phyloP scores from a whole-genome alignment of 2,113 vertebrate species.

The Festucalex cinctus region DNA sequence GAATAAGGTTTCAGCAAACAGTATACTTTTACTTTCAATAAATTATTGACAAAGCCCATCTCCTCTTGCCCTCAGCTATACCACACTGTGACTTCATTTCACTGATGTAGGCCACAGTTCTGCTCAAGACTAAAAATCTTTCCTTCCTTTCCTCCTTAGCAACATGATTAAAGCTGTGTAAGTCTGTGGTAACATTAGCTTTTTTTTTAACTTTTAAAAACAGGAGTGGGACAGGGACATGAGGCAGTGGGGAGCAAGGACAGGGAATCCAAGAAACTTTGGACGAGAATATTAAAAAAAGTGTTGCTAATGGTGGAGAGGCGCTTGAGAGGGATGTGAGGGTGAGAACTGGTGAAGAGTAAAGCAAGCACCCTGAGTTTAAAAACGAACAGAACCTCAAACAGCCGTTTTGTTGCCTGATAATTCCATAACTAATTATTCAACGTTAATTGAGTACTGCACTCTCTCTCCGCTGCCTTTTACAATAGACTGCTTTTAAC shows the following conservation, averaged over 20 bases:
- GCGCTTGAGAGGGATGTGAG: constrained; percentile 6
- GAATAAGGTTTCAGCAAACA: constrained; percentile 6
- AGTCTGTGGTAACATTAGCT: constrained; percentile 20
- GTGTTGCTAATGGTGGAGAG: background rate
- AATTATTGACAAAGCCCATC: constrained; percentile 41
- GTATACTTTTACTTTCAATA: background rate
- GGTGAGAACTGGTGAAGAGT: background rate
- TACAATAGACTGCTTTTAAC: constrained; percentile 31
- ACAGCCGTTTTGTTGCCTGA: background rate
- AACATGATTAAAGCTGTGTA: constrained; percentile 41
- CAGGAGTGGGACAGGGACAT: constrained; percentile 10
- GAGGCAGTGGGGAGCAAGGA: background rate
- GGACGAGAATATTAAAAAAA: constrained; percentile 15
- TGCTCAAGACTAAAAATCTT: constrained; percentile 9
- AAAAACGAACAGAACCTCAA: background rate
- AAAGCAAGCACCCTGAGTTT: background rate
- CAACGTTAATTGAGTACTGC: constrained; percentile 12
- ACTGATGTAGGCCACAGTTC: constrained; percentile 16
- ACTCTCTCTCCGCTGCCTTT: constrained; percentile 4
- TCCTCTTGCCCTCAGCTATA: constrained; percentile 13
- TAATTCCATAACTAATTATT: constrained; percentile 18
- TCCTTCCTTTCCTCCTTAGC: background rate
- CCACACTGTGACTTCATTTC: constrained; percentile 22
- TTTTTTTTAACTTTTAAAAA: constrained; percentile 24
- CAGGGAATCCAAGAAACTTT: background rate